A percentile compares a stretch with the other conserved stretches of the same genome.
Evolutionary conservation across 2,888 invertebrate genomes (phyloP).

Genomic region (Emesis russula): DNA sequence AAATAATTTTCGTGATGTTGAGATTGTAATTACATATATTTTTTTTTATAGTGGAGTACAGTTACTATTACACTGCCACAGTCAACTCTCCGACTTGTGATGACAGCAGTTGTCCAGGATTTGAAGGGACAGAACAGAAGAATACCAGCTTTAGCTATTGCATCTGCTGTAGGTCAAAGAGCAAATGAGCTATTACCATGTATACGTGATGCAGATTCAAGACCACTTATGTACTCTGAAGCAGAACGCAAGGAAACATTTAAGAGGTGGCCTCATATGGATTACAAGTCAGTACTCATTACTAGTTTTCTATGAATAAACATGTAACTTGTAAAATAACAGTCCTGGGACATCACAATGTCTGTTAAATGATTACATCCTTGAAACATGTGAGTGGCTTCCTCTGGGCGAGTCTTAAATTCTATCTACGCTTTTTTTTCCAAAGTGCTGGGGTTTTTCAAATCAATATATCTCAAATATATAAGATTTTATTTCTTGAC

Average conservation of each 20-base stretch:
- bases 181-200: conserved; percentile 98
- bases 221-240: conserved; percentile 99
- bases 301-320: neutral
- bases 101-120: conserved; percentile 98
- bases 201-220: conserved; percentile 94
- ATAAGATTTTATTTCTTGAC: no score
- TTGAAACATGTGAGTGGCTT: no score
- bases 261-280: conserved; percentile 99
- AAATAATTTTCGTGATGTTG: neutral
- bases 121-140: conserved; percentile 98
- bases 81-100: conserved; percentile 98
- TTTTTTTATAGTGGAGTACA: conserved; percentile 99
- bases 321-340: neutral
- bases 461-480: no score
- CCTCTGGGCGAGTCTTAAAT: no score
- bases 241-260: conserved; percentile 99
- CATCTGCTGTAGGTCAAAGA: conserved; percentile 99
- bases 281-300: conserved; percentile 98
- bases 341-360: no score
- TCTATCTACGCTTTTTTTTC: no score
- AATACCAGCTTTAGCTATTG: conserved; percentile 98
- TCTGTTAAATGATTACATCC: no score
- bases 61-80: conserved; percentile 98
- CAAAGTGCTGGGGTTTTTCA: no score
- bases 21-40: conserved; percentile 14